These are phyloP conservation scores for Petromus typicus DNA, from an alignment of 2,113 vertebrate species.

Conservation along the genomic window DNA sequence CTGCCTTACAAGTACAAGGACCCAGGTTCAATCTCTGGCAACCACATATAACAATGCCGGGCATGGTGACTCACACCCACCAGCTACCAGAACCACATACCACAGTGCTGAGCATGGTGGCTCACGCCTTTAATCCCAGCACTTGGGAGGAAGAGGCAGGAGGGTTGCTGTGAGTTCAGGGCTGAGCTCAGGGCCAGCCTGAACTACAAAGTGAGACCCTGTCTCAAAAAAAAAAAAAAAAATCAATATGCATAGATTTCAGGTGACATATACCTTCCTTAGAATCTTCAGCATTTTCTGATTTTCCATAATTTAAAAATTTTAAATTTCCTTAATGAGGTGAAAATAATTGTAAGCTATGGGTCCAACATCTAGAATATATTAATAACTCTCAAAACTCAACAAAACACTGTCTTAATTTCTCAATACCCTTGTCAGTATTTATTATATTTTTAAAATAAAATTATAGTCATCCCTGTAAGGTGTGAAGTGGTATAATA, in stretches of 20 bases:
- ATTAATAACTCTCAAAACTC: neutral
- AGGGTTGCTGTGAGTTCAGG: too few relatives aligned
- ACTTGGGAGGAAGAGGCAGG: too few relatives aligned
- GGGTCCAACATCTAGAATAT: neutral
- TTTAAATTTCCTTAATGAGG: neutral
- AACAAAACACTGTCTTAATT: neutral
- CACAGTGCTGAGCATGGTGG: too few relatives aligned
- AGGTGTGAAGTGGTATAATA: neutral
- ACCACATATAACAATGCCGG: too few relatives aligned
- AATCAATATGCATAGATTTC: neutral
- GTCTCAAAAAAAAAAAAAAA: too few relatives aligned
- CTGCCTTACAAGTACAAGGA: too few relatives aligned
- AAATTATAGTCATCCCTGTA: neutral
- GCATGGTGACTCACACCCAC: too few relatives aligned
- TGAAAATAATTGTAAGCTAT: neutral
- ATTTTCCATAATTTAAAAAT: neutral
- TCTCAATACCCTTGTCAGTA: neutral
- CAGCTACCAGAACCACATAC: too few relatives aligned
- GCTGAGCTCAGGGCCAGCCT: too few relatives aligned
- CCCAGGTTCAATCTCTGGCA: too few relatives aligned
- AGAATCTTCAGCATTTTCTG: neutral
- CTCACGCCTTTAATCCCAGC: too few relatives aligned
- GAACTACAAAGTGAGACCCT: too few relatives aligned
- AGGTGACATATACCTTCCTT: neutral
- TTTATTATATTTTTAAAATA: neutral